phyloP scores from a whole-genome alignment of 1,140 invertebrate species.

The Scaptomyza hsui region DNA sequence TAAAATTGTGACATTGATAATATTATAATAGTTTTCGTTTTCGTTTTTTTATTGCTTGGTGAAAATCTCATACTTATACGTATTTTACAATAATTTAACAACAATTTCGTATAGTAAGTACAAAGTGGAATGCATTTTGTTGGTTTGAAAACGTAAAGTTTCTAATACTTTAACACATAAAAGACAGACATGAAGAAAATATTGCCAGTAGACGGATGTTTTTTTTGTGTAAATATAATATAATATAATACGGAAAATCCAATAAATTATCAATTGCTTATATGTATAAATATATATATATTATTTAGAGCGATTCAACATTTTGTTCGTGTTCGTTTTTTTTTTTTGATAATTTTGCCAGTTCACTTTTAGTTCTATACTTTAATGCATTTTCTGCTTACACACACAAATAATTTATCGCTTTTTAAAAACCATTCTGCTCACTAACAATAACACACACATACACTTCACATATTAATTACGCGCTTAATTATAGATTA shows the following conservation, averaged over 20 bases:
- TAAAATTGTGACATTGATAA: conserved; percentile 25
- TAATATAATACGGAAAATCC: conserved; percentile 65
- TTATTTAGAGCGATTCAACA: conserved; percentile 29
- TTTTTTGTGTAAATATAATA: conserved; percentile 38
- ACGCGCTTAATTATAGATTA: conserved; percentile 59
- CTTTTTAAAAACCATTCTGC: conserved; percentile 74
- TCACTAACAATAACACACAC: conserved; percentile 77
- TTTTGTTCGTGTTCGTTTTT: conserved; percentile 65
- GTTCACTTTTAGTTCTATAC: conserved; percentile 42
- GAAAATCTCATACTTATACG: conserved; percentile 29
- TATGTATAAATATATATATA: conserved; percentile 60
- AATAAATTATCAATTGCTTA: conserved; percentile 57
- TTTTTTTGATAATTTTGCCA: conserved; percentile 44
- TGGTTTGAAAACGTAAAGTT: conserved; percentile 43
- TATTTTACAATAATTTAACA: conserved; percentile 51
- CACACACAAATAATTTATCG: conserved; percentile 52
- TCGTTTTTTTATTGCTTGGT: conserved; percentile 41
- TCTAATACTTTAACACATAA: conserved; percentile 73
- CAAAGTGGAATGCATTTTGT: conserved; percentile 63
- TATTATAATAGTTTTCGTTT: conserved; percentile 8
- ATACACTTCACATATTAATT: conserved; percentile 72
- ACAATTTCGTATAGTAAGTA: conserved; percentile 63
- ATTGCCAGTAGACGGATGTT: conserved; percentile 73
- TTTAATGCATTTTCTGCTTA: conserved; percentile 58
- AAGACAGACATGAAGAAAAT: conserved; percentile 25